Evolutionary conservation across 2,113 vertebrate species (phyloP), one percentile per base, ranked within the genome.

Genomic region (Columbina picui): DNA sequence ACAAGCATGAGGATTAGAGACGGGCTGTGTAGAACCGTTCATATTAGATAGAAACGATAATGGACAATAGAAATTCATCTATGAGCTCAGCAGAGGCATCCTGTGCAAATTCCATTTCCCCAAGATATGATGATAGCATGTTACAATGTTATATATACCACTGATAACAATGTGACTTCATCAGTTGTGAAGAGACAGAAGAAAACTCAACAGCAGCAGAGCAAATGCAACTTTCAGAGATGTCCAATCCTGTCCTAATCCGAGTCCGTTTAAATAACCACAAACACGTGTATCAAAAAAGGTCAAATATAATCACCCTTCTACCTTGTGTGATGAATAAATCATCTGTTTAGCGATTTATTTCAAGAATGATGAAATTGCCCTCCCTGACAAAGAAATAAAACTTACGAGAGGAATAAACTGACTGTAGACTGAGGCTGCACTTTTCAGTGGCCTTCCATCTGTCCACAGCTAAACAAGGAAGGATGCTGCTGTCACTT

Each of bases 1-100:
- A 97, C 97, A 98, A 98, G 98, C 94, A 74, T 75, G 75, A 75
- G 96, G 97, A 97, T 98, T 98, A 97, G 92, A 96, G 93, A 87
- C 29, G 84, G 97, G 94, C 89, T 84, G 92, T 95, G 94, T 91
- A 95, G 96, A 97, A 97, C 0, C 83, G 95, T 95, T 97, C 93
- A 53, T 97, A 97, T 97, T 97, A 96, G 97, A 98, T 98, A 96
- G 91, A 97, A 98, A 97, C 36, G 97, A 97, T 97, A 98, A 97
- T 70, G 78, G 94, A 98, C 96, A 97, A 97, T 95, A 95, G 96
- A 95, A 96, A 97, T 96, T 95, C 93, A 95, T 97, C 96, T 96
- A 45, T 82, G 94, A 95, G 89, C 97, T 95, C 94, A 95, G 87
- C 90, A 89, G 61, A 92, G 80, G 38, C 93, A 97, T 84, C 52